Conservation (phyloP, 2,113 vertebrate genomes). For the Speoplatyrhinus poulsoni region DNA sequence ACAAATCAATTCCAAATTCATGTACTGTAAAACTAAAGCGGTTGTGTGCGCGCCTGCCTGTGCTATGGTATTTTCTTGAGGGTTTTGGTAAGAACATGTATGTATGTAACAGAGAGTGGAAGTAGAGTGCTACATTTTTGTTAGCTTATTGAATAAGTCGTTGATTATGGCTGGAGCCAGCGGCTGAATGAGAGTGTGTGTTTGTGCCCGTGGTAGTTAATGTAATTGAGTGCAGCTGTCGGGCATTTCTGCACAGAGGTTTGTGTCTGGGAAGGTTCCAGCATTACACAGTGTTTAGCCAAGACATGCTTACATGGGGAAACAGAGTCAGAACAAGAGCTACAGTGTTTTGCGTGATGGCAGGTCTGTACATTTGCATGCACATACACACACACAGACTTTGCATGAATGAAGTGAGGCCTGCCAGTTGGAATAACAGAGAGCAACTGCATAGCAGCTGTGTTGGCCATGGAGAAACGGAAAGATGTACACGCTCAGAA, state of each 20-base stretch:
- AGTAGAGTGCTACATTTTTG: conserved; percentile 53
- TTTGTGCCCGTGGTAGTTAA: conserved; percentile 60
- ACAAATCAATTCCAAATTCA: background rate
- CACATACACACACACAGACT: conserved; percentile 31
- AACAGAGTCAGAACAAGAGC: conserved; percentile 56
- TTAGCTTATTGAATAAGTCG: conserved; percentile 70
- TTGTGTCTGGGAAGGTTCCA: conserved; percentile 67
- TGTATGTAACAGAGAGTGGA: background rate
- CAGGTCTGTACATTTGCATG: conserved; percentile 37
- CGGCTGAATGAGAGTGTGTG: conserved; percentile 54
- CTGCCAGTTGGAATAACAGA: conserved; percentile 54
- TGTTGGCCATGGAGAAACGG: conserved; percentile 41
- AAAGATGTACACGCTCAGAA: conserved; percentile 26
- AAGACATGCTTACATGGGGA: conserved; percentile 61
- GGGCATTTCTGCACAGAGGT: conserved; percentile 55
- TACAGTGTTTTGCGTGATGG: conserved; percentile 43
- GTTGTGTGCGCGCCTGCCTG: background rate
- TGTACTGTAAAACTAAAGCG: background rate
- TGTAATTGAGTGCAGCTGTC: conserved; percentile 74
- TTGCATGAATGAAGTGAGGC: conserved; percentile 56
- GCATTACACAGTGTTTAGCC: conserved; percentile 44
- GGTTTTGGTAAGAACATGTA: background rate
- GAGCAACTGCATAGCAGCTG: conserved; percentile 72
- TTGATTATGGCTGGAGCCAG: conserved; percentile 69
- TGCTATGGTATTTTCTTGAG: background rate